phyloP scores from a whole-genome alignment of 2,888 invertebrate genomes.

The Lordiphosa andalusiaca region DNA sequence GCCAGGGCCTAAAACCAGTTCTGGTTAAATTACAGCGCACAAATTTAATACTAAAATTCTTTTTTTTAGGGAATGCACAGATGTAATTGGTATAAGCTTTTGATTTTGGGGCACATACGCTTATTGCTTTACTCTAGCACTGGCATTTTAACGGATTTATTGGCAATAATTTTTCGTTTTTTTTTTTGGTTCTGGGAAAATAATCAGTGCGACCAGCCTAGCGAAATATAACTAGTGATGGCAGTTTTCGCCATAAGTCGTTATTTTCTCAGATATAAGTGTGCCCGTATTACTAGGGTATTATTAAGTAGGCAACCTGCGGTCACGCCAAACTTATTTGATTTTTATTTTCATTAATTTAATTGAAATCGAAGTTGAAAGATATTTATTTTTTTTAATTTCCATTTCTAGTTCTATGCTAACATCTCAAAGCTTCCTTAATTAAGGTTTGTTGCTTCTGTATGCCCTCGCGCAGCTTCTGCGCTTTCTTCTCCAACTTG shows the following conservation, averaged over 20 bases:
- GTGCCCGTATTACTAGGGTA: no score
- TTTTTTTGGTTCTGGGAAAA: conserved; percentile 15
- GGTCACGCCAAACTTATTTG: background rate
- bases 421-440: conserved; percentile 43
- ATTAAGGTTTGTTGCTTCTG: conserved; percentile 52
- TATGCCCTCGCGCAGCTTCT: conserved; percentile 67
- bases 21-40: conserved; percentile 52
- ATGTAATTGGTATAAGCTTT: background rate
- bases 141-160: conserved; percentile 39
- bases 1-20: conserved; percentile 71
- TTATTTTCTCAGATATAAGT: no score
- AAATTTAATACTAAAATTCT: conserved; percentile 9
- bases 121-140: conserved; percentile 34
- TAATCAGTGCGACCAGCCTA: background rate
- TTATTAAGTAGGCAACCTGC: no score
- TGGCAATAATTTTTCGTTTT: conserved; percentile 20
- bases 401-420: background rate
- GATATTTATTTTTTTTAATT: background rate
- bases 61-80: conserved; percentile 1
- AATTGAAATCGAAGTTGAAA: no score
- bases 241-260: no score
- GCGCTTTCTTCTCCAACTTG: conserved; percentile 70
- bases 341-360: no score
- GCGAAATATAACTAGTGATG: background rate
- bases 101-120: conserved; percentile 35